phyloP scores from a whole-genome alignment of 2,888 invertebrate species.

The Sceliomorpha sp. region DNA sequence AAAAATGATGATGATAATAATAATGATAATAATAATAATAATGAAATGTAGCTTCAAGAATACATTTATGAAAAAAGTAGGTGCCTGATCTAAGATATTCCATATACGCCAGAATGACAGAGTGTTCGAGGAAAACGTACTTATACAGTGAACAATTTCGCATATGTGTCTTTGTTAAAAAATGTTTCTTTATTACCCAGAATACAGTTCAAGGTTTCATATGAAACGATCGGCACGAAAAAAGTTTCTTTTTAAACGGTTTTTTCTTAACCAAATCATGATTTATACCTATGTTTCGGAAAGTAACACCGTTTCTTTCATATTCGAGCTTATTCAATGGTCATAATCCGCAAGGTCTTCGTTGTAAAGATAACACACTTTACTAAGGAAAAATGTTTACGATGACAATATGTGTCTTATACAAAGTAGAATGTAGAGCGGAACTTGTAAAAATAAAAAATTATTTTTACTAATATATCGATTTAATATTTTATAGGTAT shows the following conservation, averaged over 20 bases:
- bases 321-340: slow-evolving; percentile 11
- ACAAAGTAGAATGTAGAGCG: no score
- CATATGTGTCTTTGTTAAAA: slow-evolving; percentile 20
- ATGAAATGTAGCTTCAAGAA: background rate
- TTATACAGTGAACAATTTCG: slow-evolving; percentile 18
- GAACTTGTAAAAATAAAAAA: no score
- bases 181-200: slow-evolving; percentile 16
- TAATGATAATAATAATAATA: background rate
- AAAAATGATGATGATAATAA: no score
- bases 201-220: slow-evolving; percentile 31
- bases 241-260: slow-evolving; percentile 8
- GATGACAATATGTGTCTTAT: no score
- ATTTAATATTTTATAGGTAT: no score
- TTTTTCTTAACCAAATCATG: slow-evolving; percentile 26
- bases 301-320: slow-evolving; percentile 13
- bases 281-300: slow-evolving; percentile 26
- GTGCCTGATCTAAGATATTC: no score
- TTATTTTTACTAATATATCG: no score
- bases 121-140: background rate
- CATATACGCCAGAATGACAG: no score
- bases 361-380: slow-evolving; percentile 42
- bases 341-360: slow-evolving; percentile 20
- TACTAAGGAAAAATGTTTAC: no score
- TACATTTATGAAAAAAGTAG: no score
- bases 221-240: slow-evolving; percentile 4